Percentiles rank a stretch among this genome's conserved stretches.
phyloP scores from a whole-genome alignment of 2,113 vertebrate genomes.

The Coryphaenoides rupestris region DNA sequence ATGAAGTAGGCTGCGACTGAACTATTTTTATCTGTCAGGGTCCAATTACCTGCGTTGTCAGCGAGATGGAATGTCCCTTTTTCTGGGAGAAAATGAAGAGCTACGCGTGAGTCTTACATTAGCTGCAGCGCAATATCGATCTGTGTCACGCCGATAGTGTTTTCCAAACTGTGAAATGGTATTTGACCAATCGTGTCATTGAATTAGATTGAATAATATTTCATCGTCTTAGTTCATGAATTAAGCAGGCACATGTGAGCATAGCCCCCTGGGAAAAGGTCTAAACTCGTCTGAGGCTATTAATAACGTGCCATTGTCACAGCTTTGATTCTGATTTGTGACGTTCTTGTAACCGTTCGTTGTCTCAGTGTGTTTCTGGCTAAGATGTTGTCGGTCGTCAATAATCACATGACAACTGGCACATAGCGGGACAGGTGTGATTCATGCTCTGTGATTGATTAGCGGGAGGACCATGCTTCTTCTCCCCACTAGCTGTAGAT shows the following conservation, averaged over 20 bases:
- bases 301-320: background rate
- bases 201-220: no score
- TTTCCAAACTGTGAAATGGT: no score
- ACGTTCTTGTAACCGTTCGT: background rate
- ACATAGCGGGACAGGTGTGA: constrained; percentile 5
- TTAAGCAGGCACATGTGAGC: no score
- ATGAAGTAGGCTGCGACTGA: constrained; percentile 6
- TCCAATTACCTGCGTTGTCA: no score
- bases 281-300: background rate
- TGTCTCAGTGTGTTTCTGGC: background rate
- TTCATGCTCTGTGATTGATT: constrained; percentile 16
- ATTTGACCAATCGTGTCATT: no score
- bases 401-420: constrained; percentile 27
- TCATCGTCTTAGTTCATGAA: no score
- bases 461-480: constrained; percentile 4
- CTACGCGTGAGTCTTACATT: no score
- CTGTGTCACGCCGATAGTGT: no score
- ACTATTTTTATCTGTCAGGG: constrained; percentile 3
- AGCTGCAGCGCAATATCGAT: no score
- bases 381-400: constrained; percentile 5
- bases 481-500: constrained; percentile 29
- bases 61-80: no score
- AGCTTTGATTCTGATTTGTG: background rate
- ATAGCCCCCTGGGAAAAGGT: no score
- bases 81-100: no score